Evolutionary conservation across 1,140 invertebrate species (phyloP).

Genomic region (Gonioctena quinquepunctata): DNA sequence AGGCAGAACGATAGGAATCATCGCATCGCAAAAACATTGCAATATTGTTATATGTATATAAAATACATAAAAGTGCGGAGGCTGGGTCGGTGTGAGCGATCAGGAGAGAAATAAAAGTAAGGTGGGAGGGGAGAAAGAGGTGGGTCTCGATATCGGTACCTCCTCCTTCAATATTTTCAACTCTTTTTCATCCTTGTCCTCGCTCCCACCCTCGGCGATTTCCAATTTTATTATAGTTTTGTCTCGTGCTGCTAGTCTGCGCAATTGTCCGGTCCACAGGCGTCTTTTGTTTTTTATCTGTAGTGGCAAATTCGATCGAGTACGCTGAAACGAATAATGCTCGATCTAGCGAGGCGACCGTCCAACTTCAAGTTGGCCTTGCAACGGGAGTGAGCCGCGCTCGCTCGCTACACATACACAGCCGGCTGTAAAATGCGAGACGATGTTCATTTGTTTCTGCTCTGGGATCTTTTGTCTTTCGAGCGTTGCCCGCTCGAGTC

Average conservation of each 20-base stretch:
- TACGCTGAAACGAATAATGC: neutral
- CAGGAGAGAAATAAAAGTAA: conserved; percentile 21
- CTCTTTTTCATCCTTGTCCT: conserved; percentile 21
- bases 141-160: conserved; percentile 23
- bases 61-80: conserved; percentile 22
- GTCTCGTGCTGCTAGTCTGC: conserved; percentile 26
- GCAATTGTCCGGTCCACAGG: conserved; percentile 27
- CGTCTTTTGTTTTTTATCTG: conserved; percentile 19
- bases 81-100: conserved; percentile 7
- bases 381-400: neutral
- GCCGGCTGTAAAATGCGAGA: conserved; percentile 7
- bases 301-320: conserved; percentile 1
- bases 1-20: neutral
- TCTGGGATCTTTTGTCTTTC: conserved; percentile 11
- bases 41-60: conserved; percentile 4
- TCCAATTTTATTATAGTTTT: conserved; percentile 48
- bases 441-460: conserved; percentile 17
- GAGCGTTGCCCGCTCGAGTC: neutral
- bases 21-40: conserved; percentile 6
- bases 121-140: conserved; percentile 17
- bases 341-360: conserved; percentile 8
- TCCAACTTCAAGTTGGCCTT: conserved; percentile 13
- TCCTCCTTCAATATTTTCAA: conserved; percentile 25
- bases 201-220: conserved; percentile 26
- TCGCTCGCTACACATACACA: conserved; percentile 4